Evolutionary conservation across 2,113 vertebrate species (phyloP), one percentile per base, ranked within the genome.

Genomic region (Ivindomyrus marchei): DNA sequence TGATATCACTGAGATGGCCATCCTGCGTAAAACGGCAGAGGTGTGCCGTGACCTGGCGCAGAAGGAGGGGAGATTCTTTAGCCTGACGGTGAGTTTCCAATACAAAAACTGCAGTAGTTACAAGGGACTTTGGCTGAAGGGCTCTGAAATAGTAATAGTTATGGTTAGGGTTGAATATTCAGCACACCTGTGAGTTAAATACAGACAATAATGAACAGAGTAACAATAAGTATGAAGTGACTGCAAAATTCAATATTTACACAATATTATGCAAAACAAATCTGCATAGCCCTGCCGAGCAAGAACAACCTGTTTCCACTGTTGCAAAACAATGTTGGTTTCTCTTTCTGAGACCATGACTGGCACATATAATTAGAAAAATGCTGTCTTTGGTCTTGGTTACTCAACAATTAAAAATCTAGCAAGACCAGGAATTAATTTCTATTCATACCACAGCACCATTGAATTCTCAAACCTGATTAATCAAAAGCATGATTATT

Each of bases 21-120:
- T 91, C 39, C 46, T 91, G 15, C 84, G 85, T 62, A 89, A 87
- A 77, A 90, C 91, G 5, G 88, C 89, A 4, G 89, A 91, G 5
- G 89, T 90, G 36, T 91, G 91, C 62, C 45, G 27, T 53, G 46
- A 49, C 9, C 2, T 83, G 9, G 52, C 87, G 4, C 17, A 13
- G 19, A 17, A 77, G 13, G 88, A 91, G 50, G 88, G 89, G 53
- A 39, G 50, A 50, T 49, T 53, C 42, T 90, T 90, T 24, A 42
- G 46, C 52, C 49, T 89, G 83, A 45, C 47, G 13, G 91, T 91
- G 46, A 90, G 90, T 87, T 66, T 66, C 4, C n/a, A 9, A 31
- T 66, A 27, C 62, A 66, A 27, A 27, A 66, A 31, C 56, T 62
- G 7, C 56, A 24, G 45, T 46, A 24, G 45, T 46, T 46, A 46